Evolutionary conservation across 2,113 vertebrate genomes (phyloP), one percentile per base, ranked within the genome.

Genomic region (Gorsachius goisagi): DNA sequence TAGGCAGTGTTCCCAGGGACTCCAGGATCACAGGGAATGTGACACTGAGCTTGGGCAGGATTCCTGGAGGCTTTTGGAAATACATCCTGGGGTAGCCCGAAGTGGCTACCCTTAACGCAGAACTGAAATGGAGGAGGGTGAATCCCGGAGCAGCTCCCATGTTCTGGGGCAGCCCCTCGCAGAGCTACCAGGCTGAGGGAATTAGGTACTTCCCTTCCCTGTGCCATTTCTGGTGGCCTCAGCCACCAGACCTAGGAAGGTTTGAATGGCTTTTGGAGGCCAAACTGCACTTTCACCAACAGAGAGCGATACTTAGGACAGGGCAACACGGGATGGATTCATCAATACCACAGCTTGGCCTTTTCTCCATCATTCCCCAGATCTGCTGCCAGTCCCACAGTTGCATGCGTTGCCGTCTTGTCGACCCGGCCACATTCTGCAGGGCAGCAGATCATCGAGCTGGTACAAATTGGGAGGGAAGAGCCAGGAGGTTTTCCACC

Each of bases 401-500:
- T 0, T 58, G 11, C 30, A 33, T 30, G 18, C 6, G 1, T 8
- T 77, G 35, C 20, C 14, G 7, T 53, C 80, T 87, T 87, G 69
- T 80, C 35, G 27, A 41, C n/a, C 21, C n/a, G 17, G 62, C 35
- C 52, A 21, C 2, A 19, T 69, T 83, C 50, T 3, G 6, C 55
- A 30, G 58, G 32, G 49, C 6, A 15, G 74, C 67, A 85, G 56
- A 77, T 67, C 47, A 30, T 9, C 2, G 2, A 83, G 63, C 77
- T n/a, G 64, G 52, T 71, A 49, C n/a, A 68, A 72, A 96, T 2
- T 55, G 56, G 2, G 14, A 67, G 30, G 52, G 84, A 93, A 95
- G 91, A 95, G 82, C 33, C 26, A 32, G 80, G 47, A 93, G 39
- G 35, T 95, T 90, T 97, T 96, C 62, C 75, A 64, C 96, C 96